Percentiles rank a stretch among this genome's conserved stretches.
phyloP scores from a whole-genome alignment of 2,113 vertebrate species.

The Phasianus colchicus region DNA sequence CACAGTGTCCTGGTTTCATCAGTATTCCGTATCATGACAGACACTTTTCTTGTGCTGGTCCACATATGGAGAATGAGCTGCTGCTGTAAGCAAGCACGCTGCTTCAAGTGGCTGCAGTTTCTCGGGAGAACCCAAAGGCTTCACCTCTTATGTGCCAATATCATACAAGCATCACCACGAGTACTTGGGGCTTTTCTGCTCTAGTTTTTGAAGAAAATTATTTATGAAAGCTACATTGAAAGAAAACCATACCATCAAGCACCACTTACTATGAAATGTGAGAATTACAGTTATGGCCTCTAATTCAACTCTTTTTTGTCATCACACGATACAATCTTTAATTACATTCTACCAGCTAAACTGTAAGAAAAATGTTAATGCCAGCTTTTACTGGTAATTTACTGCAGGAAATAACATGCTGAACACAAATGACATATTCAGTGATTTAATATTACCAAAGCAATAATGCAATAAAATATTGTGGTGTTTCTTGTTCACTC shows the following conservation, averaged over 20 bases:
- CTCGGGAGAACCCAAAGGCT: neutral
- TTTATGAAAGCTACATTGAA: neutral
- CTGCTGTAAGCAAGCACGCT: neutral
- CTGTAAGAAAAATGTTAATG: neutral
- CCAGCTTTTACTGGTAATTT: constrained; percentile 1
- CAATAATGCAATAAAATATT: neutral
- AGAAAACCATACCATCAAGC: neutral
- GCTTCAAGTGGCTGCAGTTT: neutral
- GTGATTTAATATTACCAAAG: neutral
- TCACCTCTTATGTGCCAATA: neutral
- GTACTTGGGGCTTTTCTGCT: neutral
- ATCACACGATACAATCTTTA: neutral
- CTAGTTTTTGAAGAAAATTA: neutral
- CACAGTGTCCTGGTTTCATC: neutral
- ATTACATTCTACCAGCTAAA: neutral
- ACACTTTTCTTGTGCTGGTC: neutral
- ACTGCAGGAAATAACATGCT: neutral
- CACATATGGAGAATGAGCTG: neutral
- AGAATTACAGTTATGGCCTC: neutral
- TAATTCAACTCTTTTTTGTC: neutral
- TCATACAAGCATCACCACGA: neutral
- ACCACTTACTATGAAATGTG: neutral
- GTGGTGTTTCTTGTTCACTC: neutral
- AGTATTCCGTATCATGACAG: neutral
- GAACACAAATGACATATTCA: neutral